Conservation (phyloP, 2,888 invertebrate species). For the Hyppa rectilinea region DNA sequence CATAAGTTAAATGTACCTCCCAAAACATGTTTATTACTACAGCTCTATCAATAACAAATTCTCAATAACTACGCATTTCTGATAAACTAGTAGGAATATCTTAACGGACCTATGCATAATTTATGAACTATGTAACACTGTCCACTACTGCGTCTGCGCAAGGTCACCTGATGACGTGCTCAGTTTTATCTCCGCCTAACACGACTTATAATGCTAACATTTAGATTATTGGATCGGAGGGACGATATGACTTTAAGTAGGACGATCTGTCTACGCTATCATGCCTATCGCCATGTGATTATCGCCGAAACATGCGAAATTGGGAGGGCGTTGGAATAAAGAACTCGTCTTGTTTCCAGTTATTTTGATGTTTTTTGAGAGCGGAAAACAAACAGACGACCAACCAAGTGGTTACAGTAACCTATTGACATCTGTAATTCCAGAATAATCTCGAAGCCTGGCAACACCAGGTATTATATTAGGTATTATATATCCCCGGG, state of each 20-base stretch:
- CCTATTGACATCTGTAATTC: no score
- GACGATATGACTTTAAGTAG: conserved; percentile 49
- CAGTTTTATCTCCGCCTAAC: conserved; percentile 41
- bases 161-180: conserved; percentile 50
- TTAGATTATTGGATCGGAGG: conserved; percentile 54
- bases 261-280: conserved; percentile 45
- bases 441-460: no score
- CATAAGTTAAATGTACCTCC: not conserved
- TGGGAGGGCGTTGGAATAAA: not conserved
- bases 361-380: no score
- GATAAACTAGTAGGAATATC: conserved; percentile 15
- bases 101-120: conserved; percentile 38
- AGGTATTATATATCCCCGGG: no score
- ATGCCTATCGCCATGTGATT: conserved; percentile 15
- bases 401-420: no score
- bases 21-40: conserved; percentile 16
- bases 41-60: not conserved
- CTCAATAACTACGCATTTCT: conserved; percentile 15
- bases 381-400: no score
- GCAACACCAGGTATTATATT: no score
- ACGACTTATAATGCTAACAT: conserved; percentile 35
- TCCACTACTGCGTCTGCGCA: conserved; percentile 30
- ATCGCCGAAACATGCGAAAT: conserved; percentile 28
- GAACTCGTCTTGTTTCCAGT: no score
- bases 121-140: conserved; percentile 29